Percentiles rank a stretch among this genome's conserved stretches.
Evolutionary conservation across 2,113 vertebrate genomes (phyloP).

Genomic region (Haplochromis vanheusdeni): DNA sequence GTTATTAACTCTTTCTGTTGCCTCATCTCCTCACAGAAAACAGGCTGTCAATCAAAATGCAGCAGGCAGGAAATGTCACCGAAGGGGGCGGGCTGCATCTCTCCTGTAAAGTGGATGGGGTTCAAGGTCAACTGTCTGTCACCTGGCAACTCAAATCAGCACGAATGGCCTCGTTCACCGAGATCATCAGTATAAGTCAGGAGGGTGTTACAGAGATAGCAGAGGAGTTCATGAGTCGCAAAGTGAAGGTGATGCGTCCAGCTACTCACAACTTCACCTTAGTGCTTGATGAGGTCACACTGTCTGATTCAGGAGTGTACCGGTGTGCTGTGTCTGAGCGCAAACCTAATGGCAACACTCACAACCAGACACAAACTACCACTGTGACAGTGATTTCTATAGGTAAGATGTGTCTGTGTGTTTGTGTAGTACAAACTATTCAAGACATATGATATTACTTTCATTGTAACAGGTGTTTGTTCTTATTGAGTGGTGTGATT

Average conservation of each 20-base stretch:
- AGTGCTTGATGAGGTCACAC: constrained; percentile 56
- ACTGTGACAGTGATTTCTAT: constrained; percentile 56
- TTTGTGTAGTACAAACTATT: background rate
- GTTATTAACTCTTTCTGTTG: background rate
- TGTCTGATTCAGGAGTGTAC: constrained; percentile 60
- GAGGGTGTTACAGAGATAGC: constrained; percentile 61
- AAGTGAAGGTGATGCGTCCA: constrained; percentile 44
- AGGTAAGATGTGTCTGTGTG: constrained; percentile 46
- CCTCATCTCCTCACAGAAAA: constrained; percentile 61
- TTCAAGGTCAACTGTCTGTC: constrained; percentile 61
- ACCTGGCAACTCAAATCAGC: constrained; percentile 69
- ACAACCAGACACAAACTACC: constrained; percentile 37
- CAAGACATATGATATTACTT: background rate
- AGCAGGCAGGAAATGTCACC: background rate
- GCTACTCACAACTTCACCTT: constrained; percentile 60
- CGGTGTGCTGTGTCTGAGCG: constrained; percentile 69
- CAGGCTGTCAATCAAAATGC: constrained; percentile 55
- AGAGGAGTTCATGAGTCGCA: background rate
- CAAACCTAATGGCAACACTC: background rate
- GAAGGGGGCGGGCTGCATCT: constrained; percentile 71
- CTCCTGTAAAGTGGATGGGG: constrained; percentile 63
- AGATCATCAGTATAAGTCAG: constrained; percentile 61
- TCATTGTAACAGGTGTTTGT: accelerated
- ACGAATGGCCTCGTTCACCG: background rate
- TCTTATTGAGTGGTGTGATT: background rate